A percentile compares a stretch with the other conserved stretches of the same genome.
Evolutionary conservation across 2,888 invertebrate genomes (phyloP).

Genomic region (Pristionchus japonicus): DNA sequence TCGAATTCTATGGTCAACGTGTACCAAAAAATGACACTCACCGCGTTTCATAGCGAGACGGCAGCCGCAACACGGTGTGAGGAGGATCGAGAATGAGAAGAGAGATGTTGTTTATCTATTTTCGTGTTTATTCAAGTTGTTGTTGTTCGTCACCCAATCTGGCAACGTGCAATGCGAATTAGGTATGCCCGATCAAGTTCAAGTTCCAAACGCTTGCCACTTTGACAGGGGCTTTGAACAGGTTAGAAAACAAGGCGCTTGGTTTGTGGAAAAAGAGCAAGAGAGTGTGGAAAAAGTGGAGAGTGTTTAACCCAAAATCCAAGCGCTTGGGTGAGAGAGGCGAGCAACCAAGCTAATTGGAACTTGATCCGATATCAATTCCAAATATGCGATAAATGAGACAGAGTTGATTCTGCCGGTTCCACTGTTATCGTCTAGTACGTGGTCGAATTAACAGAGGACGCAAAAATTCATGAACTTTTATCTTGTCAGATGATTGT

Average conservation of each 20-base stretch:
- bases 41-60: background rate
- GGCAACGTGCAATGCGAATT: background rate
- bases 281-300: too few species aligned
- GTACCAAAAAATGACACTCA: background rate
- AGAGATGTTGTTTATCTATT: background rate
- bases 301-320: too few species aligned
- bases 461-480: background rate
- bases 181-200: background rate
- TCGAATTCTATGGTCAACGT: background rate
- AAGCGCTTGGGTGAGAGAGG: too few species aligned
- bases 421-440: too few species aligned
- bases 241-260: too few species aligned
- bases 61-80: background rate
- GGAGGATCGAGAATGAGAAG: background rate
- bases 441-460: background rate
- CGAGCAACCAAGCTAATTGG: too few species aligned
- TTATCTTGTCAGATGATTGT: background rate
- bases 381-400: too few species aligned
- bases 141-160: background rate
- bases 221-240: too few species aligned
- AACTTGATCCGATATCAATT: too few species aligned
- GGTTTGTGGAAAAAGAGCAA: too few species aligned
- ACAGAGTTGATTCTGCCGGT: too few species aligned
- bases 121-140: background rate
- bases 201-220: too few species aligned